Base-by-base conservation (phyloP, 2,113 vertebrate genomes). In the Amblyopsis rosae region DNA sequence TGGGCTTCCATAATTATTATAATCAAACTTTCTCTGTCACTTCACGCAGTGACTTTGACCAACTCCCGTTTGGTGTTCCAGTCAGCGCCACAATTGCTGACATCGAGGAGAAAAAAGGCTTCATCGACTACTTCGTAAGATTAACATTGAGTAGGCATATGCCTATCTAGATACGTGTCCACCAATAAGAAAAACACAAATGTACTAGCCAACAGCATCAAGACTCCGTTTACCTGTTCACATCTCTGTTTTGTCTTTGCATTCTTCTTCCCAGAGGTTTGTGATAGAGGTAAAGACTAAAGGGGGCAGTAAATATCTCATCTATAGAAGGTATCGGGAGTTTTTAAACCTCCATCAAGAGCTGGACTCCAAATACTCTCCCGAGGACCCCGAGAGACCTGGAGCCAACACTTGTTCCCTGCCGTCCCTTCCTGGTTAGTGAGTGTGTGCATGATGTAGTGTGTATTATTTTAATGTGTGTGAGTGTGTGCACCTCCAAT, bases 251-350 rank as follows among this genome's bases (percentile, higher is more conserved):
- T 26, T n/a, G n/a, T 61, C n/a, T 62, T 41, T 71, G 11, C 47
- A 50, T 8, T 49, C 65, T 57, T 4, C 53, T 41, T 61, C 0
- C 4, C 70, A 99, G 97, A 81, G 84, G 32, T 99, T 98, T 82
- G 96, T 97, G 71, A 95, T 97, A 3, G 96, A 98, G 83, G 98
- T 99, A 62, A 99, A 95, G 84, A 93, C 94, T 0, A 98, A 96
- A 89, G 96, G 98, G 6, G 92, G 92, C 0, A 90, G 92, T 35
- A 98, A 95, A 77, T 98, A 98, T 76, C 84, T 99, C 69, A 97
- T 98, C 88, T 98, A 96, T 85, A 91, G 98, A 33, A 92, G 98
- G 62, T 98, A 98, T 77, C 80, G 94, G 4, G 89, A 97, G 68
- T 99, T 98, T 83, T 89, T 95, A 1, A 79, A 87, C 67, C 87